A percentile compares a stretch with the other conserved stretches of the same genome.
Evolutionary conservation across 2,113 vertebrate genomes (phyloP).

Genomic region (Redunca redunca): DNA sequence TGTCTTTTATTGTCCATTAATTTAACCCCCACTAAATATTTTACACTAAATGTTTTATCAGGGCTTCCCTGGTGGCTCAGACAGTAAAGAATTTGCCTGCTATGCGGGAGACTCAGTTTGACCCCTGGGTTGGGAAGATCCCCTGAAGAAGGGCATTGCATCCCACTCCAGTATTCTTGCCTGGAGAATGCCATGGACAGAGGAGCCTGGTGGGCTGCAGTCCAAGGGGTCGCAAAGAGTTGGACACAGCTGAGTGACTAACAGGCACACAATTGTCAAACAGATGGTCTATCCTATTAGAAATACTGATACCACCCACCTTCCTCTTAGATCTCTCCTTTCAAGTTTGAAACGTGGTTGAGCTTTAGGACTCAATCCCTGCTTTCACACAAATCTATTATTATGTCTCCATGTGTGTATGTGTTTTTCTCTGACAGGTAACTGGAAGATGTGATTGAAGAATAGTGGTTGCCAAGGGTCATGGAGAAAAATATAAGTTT

Average conservation of each 20-base stretch:
- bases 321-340: background rate
- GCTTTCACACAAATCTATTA: constrained; percentile 59
- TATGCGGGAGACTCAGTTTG: background rate
- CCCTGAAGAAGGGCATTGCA: background rate
- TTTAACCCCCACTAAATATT: background rate
- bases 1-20: background rate
- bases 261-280: background rate
- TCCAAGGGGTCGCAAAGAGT: background rate
- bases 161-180: background rate
- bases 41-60: background rate
- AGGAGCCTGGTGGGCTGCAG: background rate
- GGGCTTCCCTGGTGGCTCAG: background rate
- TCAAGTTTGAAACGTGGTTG: background rate
- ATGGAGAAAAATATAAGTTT: constrained; percentile 67
- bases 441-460: constrained; percentile 54
- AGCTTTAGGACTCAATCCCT: background rate
- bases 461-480: constrained; percentile 58
- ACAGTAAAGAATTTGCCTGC: background rate
- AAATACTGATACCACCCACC: background rate
- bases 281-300: background rate
- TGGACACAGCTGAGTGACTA: background rate
- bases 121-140: background rate
- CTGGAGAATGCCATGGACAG: background rate
- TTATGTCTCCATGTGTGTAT: constrained; percentile 5
- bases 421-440: constrained; percentile 51